phyloP scores from a whole-genome alignment of 2,888 invertebrate species.

The Cheilosia variabilis region DNA sequence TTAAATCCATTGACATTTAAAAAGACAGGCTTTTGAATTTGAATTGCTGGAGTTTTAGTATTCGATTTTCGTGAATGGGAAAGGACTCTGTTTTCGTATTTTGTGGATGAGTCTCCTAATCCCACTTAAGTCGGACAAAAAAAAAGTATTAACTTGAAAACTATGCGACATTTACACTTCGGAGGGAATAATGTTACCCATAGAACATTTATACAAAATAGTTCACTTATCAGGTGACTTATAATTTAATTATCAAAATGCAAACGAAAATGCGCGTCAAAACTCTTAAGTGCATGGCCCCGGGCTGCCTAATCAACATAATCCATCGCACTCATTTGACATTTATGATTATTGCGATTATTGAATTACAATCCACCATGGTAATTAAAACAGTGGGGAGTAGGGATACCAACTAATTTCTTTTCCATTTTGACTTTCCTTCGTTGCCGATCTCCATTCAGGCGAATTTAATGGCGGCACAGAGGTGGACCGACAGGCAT shows the following conservation, averaged over 20 bases:
- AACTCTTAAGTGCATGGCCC: conserved; percentile 49
- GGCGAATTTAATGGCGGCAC: neutral
- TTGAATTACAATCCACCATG: conserved; percentile 40
- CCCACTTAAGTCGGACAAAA: neutral
- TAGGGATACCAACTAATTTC: conserved; percentile 22
- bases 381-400: conserved; percentile 46
- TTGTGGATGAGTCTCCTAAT: neutral
- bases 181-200: neutral
- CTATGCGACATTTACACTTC: neutral
- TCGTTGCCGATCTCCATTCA: neutral
- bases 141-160: conserved; percentile 21
- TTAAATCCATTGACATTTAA: too few relatives aligned
- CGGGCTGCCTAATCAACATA: neutral
- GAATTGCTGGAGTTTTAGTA: too few relatives aligned
- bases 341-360: conserved; percentile 44
- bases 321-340: conserved; percentile 11
- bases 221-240: neutral
- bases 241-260: conserved; percentile 56
- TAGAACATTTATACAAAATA: neutral
- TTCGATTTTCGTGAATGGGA: too few relatives aligned
- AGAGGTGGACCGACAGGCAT: neutral
- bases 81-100: neutral
- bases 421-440: neutral
- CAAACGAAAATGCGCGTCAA: conserved; percentile 45
- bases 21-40: too few relatives aligned